These are phyloP conservation scores for Craterocephalus amniculus DNA, from an alignment of 2,797 vertebrate genomes.

Conservation along the genomic window DNA sequence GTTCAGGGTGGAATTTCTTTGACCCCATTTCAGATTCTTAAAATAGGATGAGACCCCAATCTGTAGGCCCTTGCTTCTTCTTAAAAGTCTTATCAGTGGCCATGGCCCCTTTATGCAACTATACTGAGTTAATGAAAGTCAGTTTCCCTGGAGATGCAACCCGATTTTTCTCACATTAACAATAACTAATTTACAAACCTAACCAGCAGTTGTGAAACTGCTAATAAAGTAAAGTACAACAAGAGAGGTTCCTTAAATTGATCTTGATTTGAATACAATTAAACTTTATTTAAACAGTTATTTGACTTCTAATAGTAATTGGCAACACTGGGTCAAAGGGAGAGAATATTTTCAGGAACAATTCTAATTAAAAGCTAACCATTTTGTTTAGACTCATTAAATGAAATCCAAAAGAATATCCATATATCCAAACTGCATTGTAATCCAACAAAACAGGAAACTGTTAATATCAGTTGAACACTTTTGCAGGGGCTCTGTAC, in stretches of 20 bases:
- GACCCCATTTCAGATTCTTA: slow-evolving; percentile 25
- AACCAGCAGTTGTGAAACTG: slow-evolving; percentile 2
- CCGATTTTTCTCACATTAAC: slow-evolving; percentile 2
- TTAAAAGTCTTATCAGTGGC: slow-evolving; percentile 21
- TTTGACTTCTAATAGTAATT: neutral
- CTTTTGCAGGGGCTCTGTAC: neutral
- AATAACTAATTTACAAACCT: slow-evolving; percentile 7
- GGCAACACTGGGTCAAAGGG: neutral
- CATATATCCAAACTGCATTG: neutral
- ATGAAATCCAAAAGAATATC: neutral
- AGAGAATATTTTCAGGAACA: neutral
- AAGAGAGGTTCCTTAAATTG: slow-evolving; percentile 11
- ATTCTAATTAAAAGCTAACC: neutral
- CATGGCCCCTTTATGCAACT: slow-evolving; percentile 37
- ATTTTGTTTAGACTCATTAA: neutral
- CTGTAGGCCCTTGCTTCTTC: slow-evolving; percentile 27
- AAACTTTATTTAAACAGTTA: neutral
- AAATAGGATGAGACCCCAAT: slow-evolving; percentile 17
- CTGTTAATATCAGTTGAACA: neutral
- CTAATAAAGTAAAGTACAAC: slow-evolving; percentile 6
- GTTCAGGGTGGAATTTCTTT: slow-evolving; percentile 22
- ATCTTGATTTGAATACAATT: neutral
- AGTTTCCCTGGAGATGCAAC: slow-evolving; percentile 16
- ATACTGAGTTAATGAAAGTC: slow-evolving; percentile 28
- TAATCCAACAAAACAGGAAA: neutral